Evolutionary conservation across 2,797 vertebrate species (phyloP), one percentile per base, ranked within the genome.

Genomic region (Channallabes apus): DNA sequence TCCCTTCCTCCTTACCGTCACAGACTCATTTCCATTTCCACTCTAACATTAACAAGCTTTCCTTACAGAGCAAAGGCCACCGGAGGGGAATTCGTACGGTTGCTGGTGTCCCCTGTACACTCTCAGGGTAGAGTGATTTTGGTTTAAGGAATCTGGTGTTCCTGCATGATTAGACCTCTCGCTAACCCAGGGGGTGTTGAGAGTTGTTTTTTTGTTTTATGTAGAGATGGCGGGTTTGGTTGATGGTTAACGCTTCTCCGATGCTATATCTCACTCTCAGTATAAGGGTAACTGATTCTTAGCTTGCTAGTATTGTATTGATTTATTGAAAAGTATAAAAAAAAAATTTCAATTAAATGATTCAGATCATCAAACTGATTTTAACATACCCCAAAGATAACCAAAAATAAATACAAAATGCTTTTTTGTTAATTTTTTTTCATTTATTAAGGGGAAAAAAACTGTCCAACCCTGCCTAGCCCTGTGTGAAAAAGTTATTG

Each of bases 101-200:
- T 93, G 89, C 85, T 91, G 88, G 73, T 92, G 88, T 85, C 85
- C 87, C 85, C 81, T 87, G 87, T 86, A 85, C 62, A 84, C 86
- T 88, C 88, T 73, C 62, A 27, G 38, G 65, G 29, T 72, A 62
- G 20, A 32, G 51, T 68, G 51, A 85, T 56, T 62, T 83, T 82
- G 67, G 56, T 88, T 85, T 35, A 46, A 79, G 82, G 85, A 86
- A 17, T 72, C n/a, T 86, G 80, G 80, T 84, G 61, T 80, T 69
- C 58, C 82, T 90, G 90, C 89, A 90, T 91, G 88, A 82, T 62
- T 71, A 68, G 80, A 87, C 51, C 65, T 81, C 61, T 89, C 80
- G 87, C 87, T 88, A 88, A 90, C 29, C n/a, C 85, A 59, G 67
- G n/a, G 17, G 80, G 85, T 85, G 61, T n/a, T 32, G 80, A 86